phyloP scores from a whole-genome alignment of 2,113 vertebrate species.

The Bos javanicus region DNA sequence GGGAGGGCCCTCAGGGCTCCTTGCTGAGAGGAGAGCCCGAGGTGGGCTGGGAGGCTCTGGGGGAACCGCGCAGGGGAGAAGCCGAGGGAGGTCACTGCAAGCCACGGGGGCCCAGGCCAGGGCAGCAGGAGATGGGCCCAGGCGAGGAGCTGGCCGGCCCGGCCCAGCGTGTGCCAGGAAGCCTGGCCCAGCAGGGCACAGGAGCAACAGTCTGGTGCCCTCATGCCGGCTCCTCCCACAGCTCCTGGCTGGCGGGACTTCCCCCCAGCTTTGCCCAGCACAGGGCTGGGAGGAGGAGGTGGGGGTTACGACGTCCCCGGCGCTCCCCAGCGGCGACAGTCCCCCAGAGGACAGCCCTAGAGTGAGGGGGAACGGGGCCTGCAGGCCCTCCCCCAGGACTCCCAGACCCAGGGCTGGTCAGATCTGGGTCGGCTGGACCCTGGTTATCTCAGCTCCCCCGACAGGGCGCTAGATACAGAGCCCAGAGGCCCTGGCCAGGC shows the following conservation, averaged over 20 bases:
- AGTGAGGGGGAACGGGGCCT: not conserved
- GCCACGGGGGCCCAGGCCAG: not conserved
- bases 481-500: not conserved
- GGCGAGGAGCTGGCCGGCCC: fast-evolving
- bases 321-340: fast-evolving
- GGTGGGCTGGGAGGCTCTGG: not conserved
- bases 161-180: not conserved
- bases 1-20: not conserved
- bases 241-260: not conserved
- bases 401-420: not conserved
- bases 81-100: not conserved
- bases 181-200: fast-evolving
- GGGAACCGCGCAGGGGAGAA: fast-evolving
- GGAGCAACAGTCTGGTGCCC: fast-evolving
- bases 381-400: not conserved
- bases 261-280: fast-evolving
- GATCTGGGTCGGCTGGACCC: fast-evolving
- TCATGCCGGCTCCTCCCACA: not conserved
- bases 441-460: not conserved
- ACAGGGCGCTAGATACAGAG: not conserved
- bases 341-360: not conserved
- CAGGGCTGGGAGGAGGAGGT: not conserved
- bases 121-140: not conserved
- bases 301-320: fast-evolving
- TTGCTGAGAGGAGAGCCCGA: no score